A percentile compares a stretch with the other conserved stretches of the same genome.
phyloP scores from a whole-genome alignment of 2,888 invertebrate species.

The Priocnemis perturbator region DNA sequence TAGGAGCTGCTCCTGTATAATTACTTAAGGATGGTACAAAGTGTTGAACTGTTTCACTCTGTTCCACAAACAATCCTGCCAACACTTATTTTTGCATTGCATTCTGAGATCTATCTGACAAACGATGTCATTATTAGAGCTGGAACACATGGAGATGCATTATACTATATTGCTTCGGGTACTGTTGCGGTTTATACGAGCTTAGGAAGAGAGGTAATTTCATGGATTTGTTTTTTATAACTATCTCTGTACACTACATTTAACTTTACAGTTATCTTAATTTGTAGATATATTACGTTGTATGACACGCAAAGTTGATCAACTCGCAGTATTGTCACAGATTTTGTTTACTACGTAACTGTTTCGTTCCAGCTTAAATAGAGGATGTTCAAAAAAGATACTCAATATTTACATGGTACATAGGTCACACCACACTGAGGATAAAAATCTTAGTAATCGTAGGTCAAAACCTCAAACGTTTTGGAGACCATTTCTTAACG shows the following conservation, averaged over 20 bases:
- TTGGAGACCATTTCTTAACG: too few relatives aligned
- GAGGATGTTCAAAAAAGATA: too few relatives aligned
- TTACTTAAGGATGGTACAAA: slow-evolving; percentile 67
- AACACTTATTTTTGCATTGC: slow-evolving; percentile 64
- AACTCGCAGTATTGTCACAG: too few relatives aligned
- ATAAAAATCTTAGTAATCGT: too few relatives aligned
- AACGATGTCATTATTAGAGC: slow-evolving; percentile 73
- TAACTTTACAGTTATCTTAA: too few relatives aligned
- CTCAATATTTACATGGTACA: too few relatives aligned
- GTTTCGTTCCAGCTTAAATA: too few relatives aligned
- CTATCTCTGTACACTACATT: neutral
- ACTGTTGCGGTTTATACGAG: slow-evolving; percentile 75
- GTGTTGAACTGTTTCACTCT: slow-evolving; percentile 70
- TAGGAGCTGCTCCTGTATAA: slow-evolving; percentile 72
- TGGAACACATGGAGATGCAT: slow-evolving; percentile 66
- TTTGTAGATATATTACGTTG: too few relatives aligned
- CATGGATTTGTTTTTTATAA: neutral
- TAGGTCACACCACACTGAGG: too few relatives aligned
- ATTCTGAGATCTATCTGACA: slow-evolving; percentile 70
- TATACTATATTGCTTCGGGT: slow-evolving; percentile 74
- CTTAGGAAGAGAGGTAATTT: slow-evolving; percentile 71
- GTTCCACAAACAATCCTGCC: slow-evolving; percentile 67
- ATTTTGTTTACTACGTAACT: too few relatives aligned
- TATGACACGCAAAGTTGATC: too few relatives aligned
- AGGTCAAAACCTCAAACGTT: too few relatives aligned